phyloP scores from a whole-genome alignment of 2,888 invertebrate genomes.

The Megastigmus dorsalis region DNA sequence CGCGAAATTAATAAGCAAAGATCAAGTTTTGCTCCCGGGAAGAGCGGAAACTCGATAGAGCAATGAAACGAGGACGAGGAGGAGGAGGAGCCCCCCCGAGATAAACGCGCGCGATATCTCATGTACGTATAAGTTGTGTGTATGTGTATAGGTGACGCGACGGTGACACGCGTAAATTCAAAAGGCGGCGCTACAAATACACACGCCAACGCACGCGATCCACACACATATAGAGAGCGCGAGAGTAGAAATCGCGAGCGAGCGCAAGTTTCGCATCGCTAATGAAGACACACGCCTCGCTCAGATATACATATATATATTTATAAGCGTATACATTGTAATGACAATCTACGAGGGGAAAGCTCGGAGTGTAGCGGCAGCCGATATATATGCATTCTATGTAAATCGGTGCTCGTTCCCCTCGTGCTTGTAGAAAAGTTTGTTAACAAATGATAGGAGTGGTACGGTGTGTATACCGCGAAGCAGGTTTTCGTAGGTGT shows the following conservation, averaged over 20 bases:
- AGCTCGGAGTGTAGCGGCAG: constrained; percentile 44
- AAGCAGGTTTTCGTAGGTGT: not conserved
- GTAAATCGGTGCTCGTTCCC: constrained; percentile 31
- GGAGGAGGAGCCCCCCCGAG: too few relatives aligned
- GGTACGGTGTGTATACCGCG: not conserved
- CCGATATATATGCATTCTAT: constrained; percentile 32
- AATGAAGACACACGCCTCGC: constrained; percentile 60
- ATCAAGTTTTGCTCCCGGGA: constrained; percentile 41
- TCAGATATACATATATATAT: too few relatives aligned
- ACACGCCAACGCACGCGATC: constrained; percentile 1
- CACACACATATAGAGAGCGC: not conserved
- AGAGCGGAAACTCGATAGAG: constrained; percentile 45
- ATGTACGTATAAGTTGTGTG: too few relatives aligned
- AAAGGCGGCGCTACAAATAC: constrained; percentile 10
- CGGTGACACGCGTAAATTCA: constrained; percentile 19
- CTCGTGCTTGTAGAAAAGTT: constrained; percentile 30
- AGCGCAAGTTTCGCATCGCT: constrained; percentile 41
- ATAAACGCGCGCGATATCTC: too few relatives aligned
- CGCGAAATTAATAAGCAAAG: constrained; percentile 40
- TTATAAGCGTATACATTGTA: constrained; percentile 56
- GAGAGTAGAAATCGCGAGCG: constrained; percentile 21
- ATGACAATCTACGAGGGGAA: constrained; percentile 56
- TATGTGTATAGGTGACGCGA: not conserved
- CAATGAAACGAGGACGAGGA: not conserved
- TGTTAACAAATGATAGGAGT: constrained; percentile 37